phyloP scores from a whole-genome alignment of 2,113 vertebrate species.

The Catharus bicknelli region DNA sequence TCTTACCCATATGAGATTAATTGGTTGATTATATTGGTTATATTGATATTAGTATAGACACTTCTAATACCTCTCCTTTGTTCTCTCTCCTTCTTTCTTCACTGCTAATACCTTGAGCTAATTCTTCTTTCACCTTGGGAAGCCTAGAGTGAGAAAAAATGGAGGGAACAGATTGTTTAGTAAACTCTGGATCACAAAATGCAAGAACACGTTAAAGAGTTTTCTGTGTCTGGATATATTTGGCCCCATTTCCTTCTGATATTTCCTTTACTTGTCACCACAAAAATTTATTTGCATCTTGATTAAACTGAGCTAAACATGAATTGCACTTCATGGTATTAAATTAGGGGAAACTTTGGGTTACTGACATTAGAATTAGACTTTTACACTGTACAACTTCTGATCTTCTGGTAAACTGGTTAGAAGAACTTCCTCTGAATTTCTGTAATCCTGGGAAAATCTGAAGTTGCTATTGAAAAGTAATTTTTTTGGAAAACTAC shows the following conservation, averaged over 20 bases:
- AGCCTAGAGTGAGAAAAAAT: neutral
- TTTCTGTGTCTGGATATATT: neutral
- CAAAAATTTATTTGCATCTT: neutral
- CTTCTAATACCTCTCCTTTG: neutral
- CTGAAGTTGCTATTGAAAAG: neutral
- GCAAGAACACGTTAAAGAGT: neutral
- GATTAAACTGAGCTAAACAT: neutral
- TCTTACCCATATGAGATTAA: neutral
- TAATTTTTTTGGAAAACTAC: neutral
- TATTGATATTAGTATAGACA: too few relatives aligned
- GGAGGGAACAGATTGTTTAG: neutral
- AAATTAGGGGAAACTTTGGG: neutral
- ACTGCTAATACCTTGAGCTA: neutral
- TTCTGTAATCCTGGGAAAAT: neutral
- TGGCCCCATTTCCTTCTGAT: neutral
- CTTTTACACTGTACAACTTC: neutral
- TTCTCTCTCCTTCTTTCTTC: neutral
- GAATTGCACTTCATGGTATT: neutral
- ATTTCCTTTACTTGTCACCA: neutral
- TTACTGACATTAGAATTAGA: neutral
- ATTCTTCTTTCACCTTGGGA: neutral
- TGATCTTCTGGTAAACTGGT: neutral
- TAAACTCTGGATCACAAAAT: neutral
- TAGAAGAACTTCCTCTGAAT: neutral
- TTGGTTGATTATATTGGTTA: neutral